Evolutionary conservation across 1,140 invertebrate genomes (phyloP), one percentile per base, ranked within the genome.

Genomic region (Bemisia tabaci): DNA sequence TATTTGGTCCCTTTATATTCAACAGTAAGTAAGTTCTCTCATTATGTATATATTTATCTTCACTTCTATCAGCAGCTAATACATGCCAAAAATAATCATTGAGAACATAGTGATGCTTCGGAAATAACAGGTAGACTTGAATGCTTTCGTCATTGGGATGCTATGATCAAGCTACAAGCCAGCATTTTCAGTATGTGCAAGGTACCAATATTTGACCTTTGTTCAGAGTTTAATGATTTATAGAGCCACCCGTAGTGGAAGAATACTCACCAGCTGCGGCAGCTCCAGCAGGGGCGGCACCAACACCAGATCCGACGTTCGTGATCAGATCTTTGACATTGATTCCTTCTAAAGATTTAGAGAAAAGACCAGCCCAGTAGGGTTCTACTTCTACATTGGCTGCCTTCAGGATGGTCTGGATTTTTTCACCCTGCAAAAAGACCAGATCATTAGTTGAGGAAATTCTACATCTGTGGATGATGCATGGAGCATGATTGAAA

Each of bases 291-390:
- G 89, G 85, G 59, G 88, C 90, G 73, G 86, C 82, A 71, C 94
- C 95, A 69, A 92, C 94, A 67, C 93, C 94, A 66, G 91, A 90
- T 23, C 95, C 92, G 73, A 99, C 89, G 76, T 94, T 98, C 64
- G 91, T 91, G 77, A 99, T 94, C 71, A 99, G 79, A 62, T 94
- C 90, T 77, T 93, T 95, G 26, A 98, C 85, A 75, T 97, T 95
- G 65, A 98, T 79, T 67, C 92, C 92, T 80, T 98, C 94, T 64
- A 99, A 80, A 60, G 95, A 93, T 79, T 98, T 98, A 68, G 95
- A 94, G 79, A 99, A 99, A 26, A 99, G 82, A 76, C 92, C 92
- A 66, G 96, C 95, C 97, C 97, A 99, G 81, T 97, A 99, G 23
- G 97, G 95, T 77, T 99, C 97, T 25, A 99, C 89, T 62, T 94